phyloP scores from a whole-genome alignment of 2,888 invertebrate genomes.

The Papilio protenor region DNA sequence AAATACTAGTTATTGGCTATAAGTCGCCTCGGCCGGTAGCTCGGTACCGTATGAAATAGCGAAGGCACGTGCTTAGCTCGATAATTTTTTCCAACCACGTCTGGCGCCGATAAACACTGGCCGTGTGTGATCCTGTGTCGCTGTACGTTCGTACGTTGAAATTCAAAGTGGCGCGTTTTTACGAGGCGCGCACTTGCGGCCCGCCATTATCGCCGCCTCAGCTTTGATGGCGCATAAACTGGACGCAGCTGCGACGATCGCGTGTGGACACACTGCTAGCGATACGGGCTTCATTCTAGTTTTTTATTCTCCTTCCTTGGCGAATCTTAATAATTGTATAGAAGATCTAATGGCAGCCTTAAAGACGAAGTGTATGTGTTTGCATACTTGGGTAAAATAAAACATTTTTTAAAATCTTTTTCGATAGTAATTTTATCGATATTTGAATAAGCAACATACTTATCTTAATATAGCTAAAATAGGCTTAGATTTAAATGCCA shows the following conservation, averaged over 20 bases:
- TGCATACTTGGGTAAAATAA: too few relatives aligned
- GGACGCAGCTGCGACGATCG: constrained; percentile 50
- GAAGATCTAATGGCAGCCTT: too few relatives aligned
- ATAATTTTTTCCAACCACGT: constrained; percentile 19
- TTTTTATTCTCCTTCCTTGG: neutral
- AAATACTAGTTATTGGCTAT: constrained; percentile 4
- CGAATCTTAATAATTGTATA: neutral
- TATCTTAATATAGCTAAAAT: too few relatives aligned
- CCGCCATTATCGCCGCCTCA: constrained; percentile 49
- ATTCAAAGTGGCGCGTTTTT: constrained; percentile 52
- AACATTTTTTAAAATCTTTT: too few relatives aligned
- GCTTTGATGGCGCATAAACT: constrained; percentile 54
- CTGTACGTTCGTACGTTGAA: constrained; percentile 36
- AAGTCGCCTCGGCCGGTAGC: neutral
- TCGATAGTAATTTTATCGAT: too few relatives aligned
- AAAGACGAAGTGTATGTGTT: too few relatives aligned
- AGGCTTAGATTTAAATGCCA: too few relatives aligned
- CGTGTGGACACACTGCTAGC: constrained; percentile 25
- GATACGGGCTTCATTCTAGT: neutral
- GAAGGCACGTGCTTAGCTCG: constrained; percentile 22
- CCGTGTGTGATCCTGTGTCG: constrained; percentile 28
- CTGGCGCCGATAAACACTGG: constrained; percentile 27
- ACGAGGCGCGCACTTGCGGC: constrained; percentile 50
- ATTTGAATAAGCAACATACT: too few relatives aligned
- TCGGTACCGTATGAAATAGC: constrained; percentile 16